Evolutionary conservation across 1,140 invertebrate genomes (phyloP), one percentile per base, ranked within the genome.

Genomic region (Atopsyche davidsoni): DNA sequence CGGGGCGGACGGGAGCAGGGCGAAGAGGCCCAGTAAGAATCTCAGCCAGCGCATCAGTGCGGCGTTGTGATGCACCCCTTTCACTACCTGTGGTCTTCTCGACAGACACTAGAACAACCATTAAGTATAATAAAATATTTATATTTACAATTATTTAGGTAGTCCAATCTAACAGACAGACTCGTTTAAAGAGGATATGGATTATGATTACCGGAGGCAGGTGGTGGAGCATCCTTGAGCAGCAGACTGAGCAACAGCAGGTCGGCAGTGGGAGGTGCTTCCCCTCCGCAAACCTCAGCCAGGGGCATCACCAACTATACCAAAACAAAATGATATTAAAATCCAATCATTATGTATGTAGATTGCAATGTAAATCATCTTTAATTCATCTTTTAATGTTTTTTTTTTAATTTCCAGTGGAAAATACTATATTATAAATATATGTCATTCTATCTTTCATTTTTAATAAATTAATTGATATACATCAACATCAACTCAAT

Each of bases 251-350:
- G 60, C 18, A 70, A 66, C n/a, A 68, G 65, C 44, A 70, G 51
- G 55, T 74, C 69, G n/a, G 69, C 64, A 55, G 70, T 70, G 17
- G 68, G 64, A 10, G 67, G 65, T 6, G 64, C 66, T n/a, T 73
- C 72, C 48, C 68, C 64, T 2, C 68, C 67, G 55, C 70, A 74
- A 19, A 74, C 56, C 31, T 65, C 68, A 40, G 68, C 68, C 57
- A 74, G 67, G 3, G 72, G 69, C 21, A 70, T 59, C 18, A 74
- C 61, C 2, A 74, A 62, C 72, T 74, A 44, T 32, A 64, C 61
- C 46, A 48, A 46, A 31, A 55, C 50, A 18, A 54, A 6, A 19
- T 42, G 9, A 4, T 18, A 42, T 42, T 9, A 43, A 25, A 46
- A 7, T 17, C 16, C 19, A 46, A 11, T 17, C 17, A 22, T 6